Evolutionary conservation across 2,888 invertebrate species (phyloP).

Genomic region (Selenia dentaria): DNA sequence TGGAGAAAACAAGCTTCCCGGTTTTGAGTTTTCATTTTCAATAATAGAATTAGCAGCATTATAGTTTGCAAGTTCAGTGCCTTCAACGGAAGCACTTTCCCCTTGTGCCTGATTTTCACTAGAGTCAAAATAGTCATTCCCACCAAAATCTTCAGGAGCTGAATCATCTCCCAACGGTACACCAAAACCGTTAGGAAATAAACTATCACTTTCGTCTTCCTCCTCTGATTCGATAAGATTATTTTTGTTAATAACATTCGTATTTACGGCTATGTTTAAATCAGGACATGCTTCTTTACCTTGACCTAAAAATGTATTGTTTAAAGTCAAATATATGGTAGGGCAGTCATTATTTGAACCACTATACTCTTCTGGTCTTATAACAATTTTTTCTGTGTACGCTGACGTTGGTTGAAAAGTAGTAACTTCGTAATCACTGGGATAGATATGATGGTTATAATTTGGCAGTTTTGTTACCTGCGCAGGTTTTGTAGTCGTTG

Average conservation of each 20-base stretch:
- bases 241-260: slow-evolving; percentile 86
- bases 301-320: slow-evolving; percentile 80
- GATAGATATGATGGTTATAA: slow-evolving; percentile 63
- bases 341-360: slow-evolving; percentile 79
- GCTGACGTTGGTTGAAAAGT: slow-evolving; percentile 68
- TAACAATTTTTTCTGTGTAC: slow-evolving; percentile 75
- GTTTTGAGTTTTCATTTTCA: slow-evolving; percentile 53
- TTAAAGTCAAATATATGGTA: slow-evolving; percentile 82
- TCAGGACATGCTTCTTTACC: slow-evolving; percentile 88
- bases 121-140: slow-evolving; percentile 59
- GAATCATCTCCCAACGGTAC: slow-evolving; percentile 65
- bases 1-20: slow-evolving; percentile 48
- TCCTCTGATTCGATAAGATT: slow-evolving; percentile 75
- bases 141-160: slow-evolving; percentile 52
- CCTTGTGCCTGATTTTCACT: slow-evolving; percentile 47
- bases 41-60: slow-evolving; percentile 55
- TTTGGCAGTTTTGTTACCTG: slow-evolving; percentile 56
- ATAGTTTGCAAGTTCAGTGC: slow-evolving; percentile 60
- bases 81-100: slow-evolving; percentile 69
- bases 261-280: slow-evolving; percentile 88
- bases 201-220: slow-evolving; percentile 54
- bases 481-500: slow-evolving; percentile 60
- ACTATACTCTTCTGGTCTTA: slow-evolving; percentile 76
- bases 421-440: slow-evolving; percentile 64
- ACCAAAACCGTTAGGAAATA: slow-evolving; percentile 65